phyloP scores from a whole-genome alignment of 2,113 vertebrate genomes.

The Balaenoptera acutorostrata region DNA sequence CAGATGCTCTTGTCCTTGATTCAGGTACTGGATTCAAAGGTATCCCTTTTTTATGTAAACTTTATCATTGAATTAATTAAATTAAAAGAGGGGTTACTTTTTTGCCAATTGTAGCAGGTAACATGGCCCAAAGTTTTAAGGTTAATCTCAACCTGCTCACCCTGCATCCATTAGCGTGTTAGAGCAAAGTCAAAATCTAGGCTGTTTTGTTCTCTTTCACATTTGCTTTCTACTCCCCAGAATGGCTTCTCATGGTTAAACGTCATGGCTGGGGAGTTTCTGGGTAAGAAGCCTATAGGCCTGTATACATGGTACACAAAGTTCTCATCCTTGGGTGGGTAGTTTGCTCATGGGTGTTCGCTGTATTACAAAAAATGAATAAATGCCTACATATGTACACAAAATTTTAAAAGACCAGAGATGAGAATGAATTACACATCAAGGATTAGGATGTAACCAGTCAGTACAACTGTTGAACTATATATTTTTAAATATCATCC shows the following conservation, averaged over 20 bases:
- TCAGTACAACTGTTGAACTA: not conserved
- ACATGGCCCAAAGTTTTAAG: not conserved
- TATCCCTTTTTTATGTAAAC: not conserved
- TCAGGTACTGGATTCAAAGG: too few relatives aligned
- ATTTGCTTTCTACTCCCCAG: not conserved
- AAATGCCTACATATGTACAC: not conserved
- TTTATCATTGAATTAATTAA: not conserved
- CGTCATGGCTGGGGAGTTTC: not conserved
- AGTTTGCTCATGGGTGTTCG: not conserved
- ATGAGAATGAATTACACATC: too few relatives aligned
- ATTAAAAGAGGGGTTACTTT: not conserved
- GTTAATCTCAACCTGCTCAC: not conserved
- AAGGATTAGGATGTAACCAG: not conserved
- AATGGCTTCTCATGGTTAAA: not conserved
- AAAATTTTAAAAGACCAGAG: not conserved
- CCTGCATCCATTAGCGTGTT: rapidly evolving
- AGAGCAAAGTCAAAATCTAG: not conserved
- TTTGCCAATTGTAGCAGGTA: not conserved
- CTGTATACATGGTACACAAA: rapidly evolving
- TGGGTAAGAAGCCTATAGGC: too few relatives aligned
- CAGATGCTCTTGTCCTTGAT: not conserved
- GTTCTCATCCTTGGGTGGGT: not conserved
- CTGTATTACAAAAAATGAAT: too few relatives aligned
- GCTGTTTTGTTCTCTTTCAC: not conserved
- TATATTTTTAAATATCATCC: not conserved